These are phyloP conservation scores for Rhineura floridana DNA, from an alignment of 2,113 vertebrate species.

Conservation along the genomic window DNA sequence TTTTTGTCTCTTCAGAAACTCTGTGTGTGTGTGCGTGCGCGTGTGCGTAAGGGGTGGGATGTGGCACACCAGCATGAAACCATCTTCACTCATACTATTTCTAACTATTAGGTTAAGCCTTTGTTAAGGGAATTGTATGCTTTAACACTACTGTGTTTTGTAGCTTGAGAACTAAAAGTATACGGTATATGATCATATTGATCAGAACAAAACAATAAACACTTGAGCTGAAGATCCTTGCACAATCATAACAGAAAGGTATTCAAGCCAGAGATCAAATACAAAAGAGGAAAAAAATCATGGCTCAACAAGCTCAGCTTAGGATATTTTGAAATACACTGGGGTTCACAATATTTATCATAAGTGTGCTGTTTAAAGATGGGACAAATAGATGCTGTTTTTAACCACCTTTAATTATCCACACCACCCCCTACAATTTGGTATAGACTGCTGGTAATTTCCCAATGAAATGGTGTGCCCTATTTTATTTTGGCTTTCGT, in stretches of 20 bases:
- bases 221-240: accelerated
- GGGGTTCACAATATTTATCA: background rate
- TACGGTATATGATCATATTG: background rate
- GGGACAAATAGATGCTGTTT: background rate
- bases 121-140: background rate
- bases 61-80: background rate
- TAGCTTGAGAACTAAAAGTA: background rate
- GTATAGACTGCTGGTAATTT: background rate
- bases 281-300: background rate
- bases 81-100: background rate
- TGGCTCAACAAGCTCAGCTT: background rate
- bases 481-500: conserved; percentile 33
- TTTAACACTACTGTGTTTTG: background rate
- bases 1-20: conserved; percentile 49
- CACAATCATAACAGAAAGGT: background rate
- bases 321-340: background rate
- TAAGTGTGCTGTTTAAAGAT: background rate
- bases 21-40: background rate
- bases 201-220: accelerated
- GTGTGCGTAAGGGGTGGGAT: background rate
- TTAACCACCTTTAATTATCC: background rate
- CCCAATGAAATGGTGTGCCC: background rate
- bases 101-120: background rate
- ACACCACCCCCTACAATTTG: background rate
- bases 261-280: background rate